Conservation (phyloP, 1,140 invertebrate species). For the Brachionus calyciflorus region DNA sequence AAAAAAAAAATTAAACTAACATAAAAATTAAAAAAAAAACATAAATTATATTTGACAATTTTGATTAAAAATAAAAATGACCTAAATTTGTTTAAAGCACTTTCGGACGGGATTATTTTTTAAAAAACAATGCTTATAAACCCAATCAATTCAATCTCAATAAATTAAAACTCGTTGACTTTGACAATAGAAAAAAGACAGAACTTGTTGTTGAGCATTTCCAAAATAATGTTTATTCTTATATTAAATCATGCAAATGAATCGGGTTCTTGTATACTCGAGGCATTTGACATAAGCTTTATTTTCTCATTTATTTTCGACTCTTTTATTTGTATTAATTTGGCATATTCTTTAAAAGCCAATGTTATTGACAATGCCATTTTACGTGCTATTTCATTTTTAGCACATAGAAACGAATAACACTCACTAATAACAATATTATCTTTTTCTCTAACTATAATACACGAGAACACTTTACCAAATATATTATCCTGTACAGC, state of each 20-base stretch:
- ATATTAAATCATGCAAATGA: not conserved
- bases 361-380: conserved; percentile 32
- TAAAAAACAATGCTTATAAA: too few relatives aligned
- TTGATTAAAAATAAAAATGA: too few relatives aligned
- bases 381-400: conserved; percentile 3
- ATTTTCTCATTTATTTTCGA: not conserved
- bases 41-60: too few relatives aligned
- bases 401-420: conserved; percentile 40
- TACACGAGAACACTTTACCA: conserved; percentile 34
- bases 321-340: conserved; percentile 19
- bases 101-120: too few relatives aligned
- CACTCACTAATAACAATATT: conserved; percentile 36
- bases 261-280: conserved; percentile 4
- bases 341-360: conserved; percentile 45
- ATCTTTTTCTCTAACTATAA: conserved; percentile 17
- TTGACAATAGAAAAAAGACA: too few relatives aligned
- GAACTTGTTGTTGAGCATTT: too few relatives aligned
- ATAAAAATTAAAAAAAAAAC: too few relatives aligned
- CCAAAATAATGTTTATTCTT: too few relatives aligned
- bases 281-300: not conserved
- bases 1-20: too few relatives aligned
- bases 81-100: too few relatives aligned
- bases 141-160: too few relatives aligned
- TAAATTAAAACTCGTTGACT: not conserved
- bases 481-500: conserved; percentile 36